These are phyloP conservation scores for Polyommatus iphigenia DNA, from an alignment of 2,888 invertebrate genomes.

Conservation along the genomic window DNA sequence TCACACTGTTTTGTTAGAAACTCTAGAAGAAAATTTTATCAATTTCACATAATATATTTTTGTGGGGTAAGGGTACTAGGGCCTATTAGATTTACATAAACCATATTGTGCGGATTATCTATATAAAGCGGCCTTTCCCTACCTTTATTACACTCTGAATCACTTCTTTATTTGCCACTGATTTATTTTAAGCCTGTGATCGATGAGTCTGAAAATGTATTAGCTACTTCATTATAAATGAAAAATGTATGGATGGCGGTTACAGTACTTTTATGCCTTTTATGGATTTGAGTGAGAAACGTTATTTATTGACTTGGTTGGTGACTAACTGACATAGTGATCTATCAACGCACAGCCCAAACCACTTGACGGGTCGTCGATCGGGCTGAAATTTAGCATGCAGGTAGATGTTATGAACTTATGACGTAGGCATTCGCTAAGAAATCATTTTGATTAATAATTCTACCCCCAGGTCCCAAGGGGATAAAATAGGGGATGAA, in stretches of 20 bases:
- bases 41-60: slow-evolving; percentile 14
- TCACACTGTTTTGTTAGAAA: too few relatives aligned
- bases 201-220: not conserved
- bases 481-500: too few relatives aligned
- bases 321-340: too few relatives aligned
- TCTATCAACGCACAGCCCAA: too few relatives aligned
- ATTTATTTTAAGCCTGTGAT: not conserved
- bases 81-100: slow-evolving; percentile 10
- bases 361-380: too few relatives aligned
- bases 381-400: too few relatives aligned
- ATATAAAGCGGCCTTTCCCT: not conserved
- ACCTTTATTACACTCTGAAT: not conserved
- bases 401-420: too few relatives aligned
- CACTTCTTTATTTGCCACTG: slow-evolving; percentile 8
- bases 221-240: not conserved
- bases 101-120: slow-evolving; percentile 8
- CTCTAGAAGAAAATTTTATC: not conserved
- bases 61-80: not conserved
- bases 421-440: too few relatives aligned
- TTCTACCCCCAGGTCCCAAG: too few relatives aligned
- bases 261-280: not conserved
- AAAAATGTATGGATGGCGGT: not conserved
- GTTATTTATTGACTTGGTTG: too few relatives aligned
- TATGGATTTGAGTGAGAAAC: not conserved
- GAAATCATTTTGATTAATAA: too few relatives aligned